Conservation (phyloP, 2,888 invertebrate species). For the Epinotia nisella region DNA sequence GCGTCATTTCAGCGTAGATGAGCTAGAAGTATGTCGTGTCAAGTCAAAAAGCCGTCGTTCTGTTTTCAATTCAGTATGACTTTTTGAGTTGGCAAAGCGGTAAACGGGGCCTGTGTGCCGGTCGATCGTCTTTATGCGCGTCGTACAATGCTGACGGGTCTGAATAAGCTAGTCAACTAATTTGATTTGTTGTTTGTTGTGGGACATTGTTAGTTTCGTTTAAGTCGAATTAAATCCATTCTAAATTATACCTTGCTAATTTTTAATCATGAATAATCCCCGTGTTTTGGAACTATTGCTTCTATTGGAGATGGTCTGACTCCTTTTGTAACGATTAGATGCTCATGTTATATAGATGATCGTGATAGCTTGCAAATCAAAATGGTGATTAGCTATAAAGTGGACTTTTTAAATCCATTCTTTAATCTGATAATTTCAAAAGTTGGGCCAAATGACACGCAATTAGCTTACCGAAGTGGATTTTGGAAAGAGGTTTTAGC, state of each 20-base stretch:
- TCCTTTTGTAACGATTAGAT: not conserved
- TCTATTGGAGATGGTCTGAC: not conserved
- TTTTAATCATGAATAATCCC: too few relatives aligned
- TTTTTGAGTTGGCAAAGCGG: not conserved
- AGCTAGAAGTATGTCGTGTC: not conserved
- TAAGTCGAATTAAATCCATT: not conserved
- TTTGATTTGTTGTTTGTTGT: not conserved
- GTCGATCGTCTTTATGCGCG: not conserved
- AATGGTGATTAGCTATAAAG: not conserved
- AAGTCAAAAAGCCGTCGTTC: not conserved
- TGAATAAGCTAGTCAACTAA: conserved; percentile 4
- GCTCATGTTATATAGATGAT: not conserved
- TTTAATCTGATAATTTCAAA: not conserved
- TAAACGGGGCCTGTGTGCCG: not conserved
- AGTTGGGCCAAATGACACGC: too few relatives aligned
- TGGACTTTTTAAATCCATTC: not conserved
- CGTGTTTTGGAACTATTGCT: not conserved
- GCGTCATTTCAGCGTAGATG: not conserved
- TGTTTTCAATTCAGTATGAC: not conserved
- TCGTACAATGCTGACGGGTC: too few relatives aligned
- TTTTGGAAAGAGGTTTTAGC: too few relatives aligned
- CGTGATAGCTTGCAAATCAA: conserved; percentile 4
- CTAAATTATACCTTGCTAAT: not conserved
- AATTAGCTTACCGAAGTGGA: too few relatives aligned
- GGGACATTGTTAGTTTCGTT: not conserved